A percentile compares a stretch with the other conserved stretches of the same genome.
Evolutionary conservation across 2,888 invertebrate genomes (phyloP).

Genomic region (Tinea trinotella): DNA sequence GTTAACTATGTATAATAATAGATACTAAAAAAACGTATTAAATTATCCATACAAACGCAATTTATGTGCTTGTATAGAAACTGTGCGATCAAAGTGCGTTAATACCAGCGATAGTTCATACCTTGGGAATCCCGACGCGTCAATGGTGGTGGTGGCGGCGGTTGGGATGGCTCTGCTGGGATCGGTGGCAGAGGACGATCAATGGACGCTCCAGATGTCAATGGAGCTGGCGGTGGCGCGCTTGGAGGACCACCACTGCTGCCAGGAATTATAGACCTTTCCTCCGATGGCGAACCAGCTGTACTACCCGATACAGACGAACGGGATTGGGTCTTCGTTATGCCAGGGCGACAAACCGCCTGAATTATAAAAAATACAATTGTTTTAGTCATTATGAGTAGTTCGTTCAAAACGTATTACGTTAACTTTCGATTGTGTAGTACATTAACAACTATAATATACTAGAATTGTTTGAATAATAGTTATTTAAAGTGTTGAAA

Average conservation of each 20-base stretch:
- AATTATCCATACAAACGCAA: too few species aligned
- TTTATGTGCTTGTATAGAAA: too few species aligned
- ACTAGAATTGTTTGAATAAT: too few species aligned
- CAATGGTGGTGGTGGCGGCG: constrained; percentile 56
- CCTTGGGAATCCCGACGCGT: constrained; percentile 81
- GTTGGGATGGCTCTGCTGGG: constrained; percentile 67
- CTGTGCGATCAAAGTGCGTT: too few species aligned
- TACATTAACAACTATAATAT: too few species aligned
- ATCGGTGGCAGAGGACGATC: constrained; percentile 75
- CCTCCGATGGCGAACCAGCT: constrained; percentile 57
- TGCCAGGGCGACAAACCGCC: constrained; percentile 60
- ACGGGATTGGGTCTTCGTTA: constrained; percentile 56
- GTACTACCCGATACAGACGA: constrained; percentile 68
- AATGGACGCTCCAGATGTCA: constrained; percentile 55
- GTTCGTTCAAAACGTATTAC: too few species aligned
- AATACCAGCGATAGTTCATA: too few species aligned
- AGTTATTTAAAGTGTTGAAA: too few species aligned
- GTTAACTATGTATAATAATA: too few species aligned
- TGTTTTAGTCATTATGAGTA: not conserved
- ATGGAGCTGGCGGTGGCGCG: constrained; percentile 54
- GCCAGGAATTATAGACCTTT: constrained; percentile 31
- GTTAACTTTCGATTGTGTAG: too few species aligned
- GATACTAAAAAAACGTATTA: too few species aligned
- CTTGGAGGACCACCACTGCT: constrained; percentile 46
- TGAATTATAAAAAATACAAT: constrained; percentile 25